Percentiles rank a stretch among this genome's conserved stretches.
Evolutionary conservation across 2,888 invertebrate species (phyloP).

Genomic region (Microplitis deprimator): DNA sequence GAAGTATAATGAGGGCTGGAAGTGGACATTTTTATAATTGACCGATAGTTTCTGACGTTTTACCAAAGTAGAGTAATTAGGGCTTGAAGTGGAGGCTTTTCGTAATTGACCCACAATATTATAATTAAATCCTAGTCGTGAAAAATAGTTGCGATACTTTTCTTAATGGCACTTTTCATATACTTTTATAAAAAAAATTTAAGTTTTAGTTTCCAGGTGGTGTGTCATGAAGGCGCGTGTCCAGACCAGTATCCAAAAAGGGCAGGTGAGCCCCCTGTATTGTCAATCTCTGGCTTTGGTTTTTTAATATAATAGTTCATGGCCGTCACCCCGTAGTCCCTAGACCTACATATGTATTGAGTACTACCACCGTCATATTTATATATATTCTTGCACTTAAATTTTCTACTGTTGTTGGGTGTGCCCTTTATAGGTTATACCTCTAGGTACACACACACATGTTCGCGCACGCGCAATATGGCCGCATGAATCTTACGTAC

Average conservation of each 20-base stretch:
- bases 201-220: neutral
- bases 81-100: too few species aligned
- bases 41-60: too few species aligned
- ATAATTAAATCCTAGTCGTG: too few species aligned
- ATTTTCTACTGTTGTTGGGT: neutral
- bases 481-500: neutral
- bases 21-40: too few species aligned
- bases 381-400: neutral
- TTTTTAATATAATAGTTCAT: neutral
- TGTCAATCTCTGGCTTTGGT: constrained; percentile 67
- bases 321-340: constrained; percentile 2
- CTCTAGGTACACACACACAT: neutral
- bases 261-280: constrained; percentile 71
- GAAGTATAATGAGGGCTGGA: too few species aligned
- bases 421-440: neutral
- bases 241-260: constrained; percentile 34
- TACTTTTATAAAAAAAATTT: neutral
- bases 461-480: neutral
- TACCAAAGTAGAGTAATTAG: too few species aligned
- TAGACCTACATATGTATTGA: constrained; percentile 7
- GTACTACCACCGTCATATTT: neutral
- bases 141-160: neutral
- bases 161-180: too few species aligned
- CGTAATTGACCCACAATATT: too few species aligned
- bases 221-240: constrained; percentile 13